Evolutionary conservation across 2,888 invertebrate species (phyloP).

Genomic region (Halocaridina rubra): DNA sequence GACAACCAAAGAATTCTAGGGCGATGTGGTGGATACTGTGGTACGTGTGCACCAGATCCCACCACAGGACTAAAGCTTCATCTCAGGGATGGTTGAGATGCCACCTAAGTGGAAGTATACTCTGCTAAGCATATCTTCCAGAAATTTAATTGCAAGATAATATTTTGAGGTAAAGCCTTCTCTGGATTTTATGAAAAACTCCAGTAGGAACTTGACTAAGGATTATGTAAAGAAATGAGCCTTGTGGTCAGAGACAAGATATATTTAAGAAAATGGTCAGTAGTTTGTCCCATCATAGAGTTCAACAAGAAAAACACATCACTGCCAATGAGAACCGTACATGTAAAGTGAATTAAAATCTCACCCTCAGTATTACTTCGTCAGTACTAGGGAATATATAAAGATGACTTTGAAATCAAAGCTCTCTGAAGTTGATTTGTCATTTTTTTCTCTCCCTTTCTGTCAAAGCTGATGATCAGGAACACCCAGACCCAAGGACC

Average conservation of each 20-base stretch:
- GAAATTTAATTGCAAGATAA: background rate
- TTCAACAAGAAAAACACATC: background rate
- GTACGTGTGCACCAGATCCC: slow-evolving; percentile 72
- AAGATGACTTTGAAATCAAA: background rate
- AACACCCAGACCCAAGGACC: background rate
- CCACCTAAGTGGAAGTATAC: background rate
- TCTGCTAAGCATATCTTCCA: background rate
- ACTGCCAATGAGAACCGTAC: background rate
- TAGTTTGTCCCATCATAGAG: background rate
- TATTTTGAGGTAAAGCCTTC: background rate
- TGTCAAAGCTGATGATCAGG: no score
- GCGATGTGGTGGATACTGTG: slow-evolving; percentile 81
- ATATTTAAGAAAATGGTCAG: background rate
- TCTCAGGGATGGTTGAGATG: slow-evolving; percentile 31
- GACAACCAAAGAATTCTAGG: slow-evolving; percentile 74
- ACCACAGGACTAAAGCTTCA: slow-evolving; percentile 66
- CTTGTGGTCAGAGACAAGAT: background rate
- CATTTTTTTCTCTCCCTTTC: no score
- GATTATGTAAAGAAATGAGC: background rate
- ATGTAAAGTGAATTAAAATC: background rate
- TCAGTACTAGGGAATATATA: no score
- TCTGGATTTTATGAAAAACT: slow-evolving; percentile 9
- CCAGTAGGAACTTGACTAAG: background rate
- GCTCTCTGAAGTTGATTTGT: no score
- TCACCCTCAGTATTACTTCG: no score